Conservation (phyloP, 2,888 invertebrate species). For the Pharmacophagus antenor region DNA sequence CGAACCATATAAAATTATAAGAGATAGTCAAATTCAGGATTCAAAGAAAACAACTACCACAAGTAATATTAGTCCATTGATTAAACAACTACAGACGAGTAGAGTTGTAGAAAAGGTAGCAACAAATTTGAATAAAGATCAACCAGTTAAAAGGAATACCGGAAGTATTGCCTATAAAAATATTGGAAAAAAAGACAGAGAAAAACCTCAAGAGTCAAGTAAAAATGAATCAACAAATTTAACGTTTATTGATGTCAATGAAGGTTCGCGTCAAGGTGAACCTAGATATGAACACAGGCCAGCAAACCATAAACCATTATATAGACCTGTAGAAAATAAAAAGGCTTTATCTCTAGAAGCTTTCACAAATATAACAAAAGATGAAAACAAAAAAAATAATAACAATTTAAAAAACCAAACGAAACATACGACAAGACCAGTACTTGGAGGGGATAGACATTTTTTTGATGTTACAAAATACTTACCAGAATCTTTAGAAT, state of each 20-base stretch:
- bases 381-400: conserved; percentile 32
- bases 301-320: conserved; percentile 58
- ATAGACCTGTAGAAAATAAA: conserved; percentile 60
- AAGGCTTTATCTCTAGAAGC: conserved; percentile 57
- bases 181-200: conserved; percentile 62
- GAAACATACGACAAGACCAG: conserved; percentile 27
- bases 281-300: conserved; percentile 66
- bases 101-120: conserved; percentile 59
- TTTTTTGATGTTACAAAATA: conserved; percentile 49
- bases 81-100: conserved; percentile 67
- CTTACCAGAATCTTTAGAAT: conserved; percentile 42
- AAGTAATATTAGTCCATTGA: conserved; percentile 66
- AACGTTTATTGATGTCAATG: conserved; percentile 58
- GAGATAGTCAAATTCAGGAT: conserved; percentile 62
- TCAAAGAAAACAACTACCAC: conserved; percentile 66
- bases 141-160: conserved; percentile 50
- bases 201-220: conserved; percentile 39
- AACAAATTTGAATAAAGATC: conserved; percentile 49
- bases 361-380: conserved; percentile 45
- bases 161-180: conserved; percentile 56
- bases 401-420: conserved; percentile 28
- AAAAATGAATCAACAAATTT: conserved; percentile 40
- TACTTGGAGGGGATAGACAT: conserved; percentile 34
- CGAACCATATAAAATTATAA: conserved; percentile 75
- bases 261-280: conserved; percentile 64